Evolutionary conservation across 2,888 invertebrate genomes (phyloP).

Genomic region (Trachelus stipa): DNA sequence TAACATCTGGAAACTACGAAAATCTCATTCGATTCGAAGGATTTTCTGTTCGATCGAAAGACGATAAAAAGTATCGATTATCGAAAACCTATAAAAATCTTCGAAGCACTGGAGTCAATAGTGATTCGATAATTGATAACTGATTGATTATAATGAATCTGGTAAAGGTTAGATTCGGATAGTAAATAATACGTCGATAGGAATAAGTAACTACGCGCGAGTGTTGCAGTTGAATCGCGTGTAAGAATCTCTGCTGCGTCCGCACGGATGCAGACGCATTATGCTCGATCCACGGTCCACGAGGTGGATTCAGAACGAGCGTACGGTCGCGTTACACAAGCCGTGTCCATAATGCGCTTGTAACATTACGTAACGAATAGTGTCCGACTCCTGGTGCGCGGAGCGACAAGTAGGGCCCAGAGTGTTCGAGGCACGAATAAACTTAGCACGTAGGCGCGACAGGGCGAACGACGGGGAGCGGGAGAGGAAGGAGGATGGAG

Average conservation of each 20-base stretch:
- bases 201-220: neutral
- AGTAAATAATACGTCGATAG: neutral
- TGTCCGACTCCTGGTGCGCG: conserved; percentile 7
- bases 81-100: neutral
- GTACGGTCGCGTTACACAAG: conserved; percentile 24
- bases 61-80: neutral
- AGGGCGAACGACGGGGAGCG: neutral
- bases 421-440: neutral
- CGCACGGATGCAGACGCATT: conserved; percentile 9
- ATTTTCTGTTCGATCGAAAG: too few relatives aligned
- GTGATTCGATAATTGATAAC: too few relatives aligned
- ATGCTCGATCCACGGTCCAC: neutral
- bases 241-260: conserved; percentile 8
- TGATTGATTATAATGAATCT: neutral
- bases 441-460: neutral
- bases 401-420: neutral
- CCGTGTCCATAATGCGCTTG: conserved; percentile 26
- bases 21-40: neutral
- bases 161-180: too few relatives aligned
- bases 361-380: conserved; percentile 30
- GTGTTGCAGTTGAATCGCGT: neutral
- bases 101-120: neutral
- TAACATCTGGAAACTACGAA: neutral
- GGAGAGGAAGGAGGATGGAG: conserved; percentile 5
- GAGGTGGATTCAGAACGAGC: neutral